Base-by-base conservation (phyloP, 2,888 invertebrate genomes). In the Fragum whitleyi region DNA sequence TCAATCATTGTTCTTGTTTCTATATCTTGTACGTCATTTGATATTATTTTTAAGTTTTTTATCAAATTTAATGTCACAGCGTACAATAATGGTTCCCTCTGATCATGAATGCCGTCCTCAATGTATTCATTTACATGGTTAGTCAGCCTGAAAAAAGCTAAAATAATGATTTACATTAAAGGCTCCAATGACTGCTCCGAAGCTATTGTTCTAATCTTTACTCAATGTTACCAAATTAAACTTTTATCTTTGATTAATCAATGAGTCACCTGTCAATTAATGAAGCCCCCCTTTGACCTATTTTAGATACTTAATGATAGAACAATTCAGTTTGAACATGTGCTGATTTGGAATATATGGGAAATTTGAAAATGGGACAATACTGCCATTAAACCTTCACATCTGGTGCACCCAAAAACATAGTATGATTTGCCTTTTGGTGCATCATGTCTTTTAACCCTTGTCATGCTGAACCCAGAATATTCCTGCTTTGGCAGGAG, bases 201-300 rank as follows among this genome's bases (percentile, higher is more conserved):
- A 61, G 61, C 7, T 9, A 32, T 61, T 61, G 61, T 61, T 61
- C 28, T 47, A 2, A 47, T 47, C 47, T 47, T 47, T n/a, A 47
- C n/a, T 19, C 47, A 47, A 47, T 47, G 47, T 47, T 47, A 47
- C 47, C 47, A 47, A 47, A 19, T 47, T 19, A 47, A 47, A 47
- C 7, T 14, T 65, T 65, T 62, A 73, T 75, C 78, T 57, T 23
- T 72, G 42, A 74, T 74, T 62, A 74, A 79, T 74, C 70, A 26
- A 59, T 79, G 79, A 79, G 53, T 79, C 79, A 79, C 61, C 29
- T 61, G 61, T 51, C 61, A 70, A 47, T 70, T 42, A 69, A 61
- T 69, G 59, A 74, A 28, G 59, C 23, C 51, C 19, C n/a, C 32
- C 21, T 23, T 26, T 36, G 19, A 62, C 28, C 21, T 11, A 23